Base-by-base conservation (phyloP, 1,140 invertebrate genomes). In the Saccostrea cuccullata region DNA sequence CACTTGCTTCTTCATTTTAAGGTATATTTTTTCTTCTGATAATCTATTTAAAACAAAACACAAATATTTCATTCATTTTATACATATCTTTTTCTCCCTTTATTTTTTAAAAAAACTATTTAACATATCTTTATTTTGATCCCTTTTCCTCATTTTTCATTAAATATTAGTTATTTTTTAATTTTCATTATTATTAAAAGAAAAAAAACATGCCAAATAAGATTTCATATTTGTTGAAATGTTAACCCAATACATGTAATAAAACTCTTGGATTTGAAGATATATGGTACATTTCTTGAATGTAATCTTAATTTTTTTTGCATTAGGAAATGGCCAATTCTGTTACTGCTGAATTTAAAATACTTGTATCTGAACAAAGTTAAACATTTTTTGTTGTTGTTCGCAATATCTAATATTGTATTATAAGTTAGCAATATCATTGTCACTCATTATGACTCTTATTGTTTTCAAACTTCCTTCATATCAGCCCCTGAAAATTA, bases 351-450 rank as follows among this genome's bases (percentile, higher is more conserved):
- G 58, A 64, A 60, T 9, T 15, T 17, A 4, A 60, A 64, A 64
- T 20, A 64, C 47, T 47, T 47, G 17, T 20, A 64, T 20, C 58
- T 64, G 6, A 17, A 1, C 15, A 20, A 64, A 64, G 58, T 64
- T 64, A 6, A 13, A 77, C 11, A 36, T 15, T 17, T 30, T 30
- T 30, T 77, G 60, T 30, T 77, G 26, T 30, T 77, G 70, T 77
- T 30, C 11, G 70, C 70, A 77, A 77, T 77, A 77, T 26, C 13
- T 30, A 30, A 64, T 64, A 64, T 64, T 64, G 58, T 64, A 64
- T 20, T 64, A 64, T 64, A 64, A n/a, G 6, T 77, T 36, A 77
- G 70, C 70, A 77, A 77, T 77, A 77, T 77, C 26, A 36, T 77
- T 30, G 2, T 26, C 30, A 20, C 17, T n/a, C 23, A 47, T 47